A percentile compares a stretch with the other conserved stretches of the same genome.
These are phyloP conservation scores for Oligia latruncula DNA, from an alignment of 2,888 invertebrate species.

Conservation along the genomic window DNA sequence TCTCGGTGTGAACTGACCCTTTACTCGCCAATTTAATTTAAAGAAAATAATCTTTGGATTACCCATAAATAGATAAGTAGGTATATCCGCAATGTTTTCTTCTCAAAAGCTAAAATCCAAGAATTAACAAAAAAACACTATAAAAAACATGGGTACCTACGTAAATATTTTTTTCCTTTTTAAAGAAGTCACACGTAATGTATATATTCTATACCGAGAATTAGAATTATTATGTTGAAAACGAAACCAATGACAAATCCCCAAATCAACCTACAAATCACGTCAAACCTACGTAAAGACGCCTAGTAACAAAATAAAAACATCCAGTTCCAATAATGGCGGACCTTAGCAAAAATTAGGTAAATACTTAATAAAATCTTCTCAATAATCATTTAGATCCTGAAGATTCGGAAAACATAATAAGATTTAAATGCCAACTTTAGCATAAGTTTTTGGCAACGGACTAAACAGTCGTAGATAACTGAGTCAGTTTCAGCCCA, in stretches of 20 bases:
- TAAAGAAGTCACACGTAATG: background rate
- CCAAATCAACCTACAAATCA: constrained; percentile 21
- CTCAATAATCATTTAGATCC: constrained; percentile 66
- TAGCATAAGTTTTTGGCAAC: constrained; percentile 80
- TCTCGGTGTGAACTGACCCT: too few species aligned
- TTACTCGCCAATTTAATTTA: too few species aligned
- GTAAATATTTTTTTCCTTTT: constrained; percentile 2
- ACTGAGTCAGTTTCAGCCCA: constrained; percentile 78
- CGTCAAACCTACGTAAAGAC: constrained; percentile 40
- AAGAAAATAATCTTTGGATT: too few species aligned
- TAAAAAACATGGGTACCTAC: background rate
- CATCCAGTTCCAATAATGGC: constrained; percentile 64
- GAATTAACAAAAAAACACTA: background rate
- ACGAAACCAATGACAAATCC: constrained; percentile 25
- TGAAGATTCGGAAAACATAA: constrained; percentile 70
- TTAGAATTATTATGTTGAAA: background rate
- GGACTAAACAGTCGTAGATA: constrained; percentile 65
- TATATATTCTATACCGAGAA: constrained; percentile 2
- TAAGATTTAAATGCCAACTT: constrained; percentile 80
- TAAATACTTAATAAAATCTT: constrained; percentile 58
- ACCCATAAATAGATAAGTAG: too few species aligned
- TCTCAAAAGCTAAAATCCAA: background rate
- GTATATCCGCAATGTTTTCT: background rate
- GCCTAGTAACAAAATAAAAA: constrained; percentile 63
- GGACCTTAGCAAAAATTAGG: constrained; percentile 53